These are phyloP conservation scores for Eriosoma lanigerum DNA, from an alignment of 1,140 invertebrate species.

Conservation along the genomic window DNA sequence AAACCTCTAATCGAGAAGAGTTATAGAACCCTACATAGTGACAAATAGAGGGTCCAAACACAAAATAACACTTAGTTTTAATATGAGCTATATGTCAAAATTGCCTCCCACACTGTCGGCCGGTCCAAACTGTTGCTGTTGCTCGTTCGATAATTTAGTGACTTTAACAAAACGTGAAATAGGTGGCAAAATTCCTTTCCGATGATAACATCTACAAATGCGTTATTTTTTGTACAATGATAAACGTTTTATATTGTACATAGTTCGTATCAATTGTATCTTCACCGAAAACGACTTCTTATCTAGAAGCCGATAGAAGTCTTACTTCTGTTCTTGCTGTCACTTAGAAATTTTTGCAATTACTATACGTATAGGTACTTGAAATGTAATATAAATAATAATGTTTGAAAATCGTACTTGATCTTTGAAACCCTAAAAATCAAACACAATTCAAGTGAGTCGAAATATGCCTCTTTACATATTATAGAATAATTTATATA, in stretches of 20 bases:
- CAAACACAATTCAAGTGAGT: too few relatives aligned
- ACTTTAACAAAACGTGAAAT: conserved; percentile 18
- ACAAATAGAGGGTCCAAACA: conserved; percentile 50
- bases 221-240: background rate
- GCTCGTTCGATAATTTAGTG: conserved; percentile 5
- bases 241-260: too few relatives aligned
- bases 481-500: too few relatives aligned
- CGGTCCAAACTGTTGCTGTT: background rate
- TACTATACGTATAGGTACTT: too few relatives aligned
- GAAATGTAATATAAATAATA: too few relatives aligned
- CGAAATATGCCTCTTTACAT: too few relatives aligned
- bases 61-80: conserved; percentile 51
- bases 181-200: conserved; percentile 40
- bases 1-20: conserved; percentile 32
- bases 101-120: conserved; percentile 25
- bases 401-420: too few relatives aligned
- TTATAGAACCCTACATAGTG: conserved; percentile 45
- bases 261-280: too few relatives aligned
- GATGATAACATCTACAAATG: background rate
- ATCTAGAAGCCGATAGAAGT: too few relatives aligned
- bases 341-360: too few relatives aligned
- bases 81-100: conserved; percentile 46
- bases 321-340: too few relatives aligned
- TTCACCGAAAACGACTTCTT: background rate
- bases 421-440: too few relatives aligned